These are phyloP conservation scores for Blastobasis adustella DNA, from an alignment of 2,888 invertebrate species.

Conservation along the genomic window DNA sequence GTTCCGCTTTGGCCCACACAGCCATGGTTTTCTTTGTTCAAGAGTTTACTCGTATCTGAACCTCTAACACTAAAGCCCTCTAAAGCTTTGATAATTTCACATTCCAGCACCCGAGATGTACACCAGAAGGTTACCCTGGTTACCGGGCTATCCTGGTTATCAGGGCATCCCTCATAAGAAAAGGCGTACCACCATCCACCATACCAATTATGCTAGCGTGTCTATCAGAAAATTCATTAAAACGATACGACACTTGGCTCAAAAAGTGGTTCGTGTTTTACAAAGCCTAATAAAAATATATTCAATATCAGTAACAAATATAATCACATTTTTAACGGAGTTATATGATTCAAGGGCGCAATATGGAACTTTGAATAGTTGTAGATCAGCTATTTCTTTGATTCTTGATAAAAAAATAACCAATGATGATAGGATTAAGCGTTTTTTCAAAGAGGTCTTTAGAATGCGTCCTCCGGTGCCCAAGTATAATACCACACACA, in stretches of 20 bases:
- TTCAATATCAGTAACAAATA: neutral
- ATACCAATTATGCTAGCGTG: slow-evolving; percentile 7
- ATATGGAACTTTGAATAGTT: slow-evolving; percentile 4
- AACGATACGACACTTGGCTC: slow-evolving; percentile 6
- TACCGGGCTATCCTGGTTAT: slow-evolving; percentile 12
- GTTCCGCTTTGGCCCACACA: slow-evolving; percentile 4
- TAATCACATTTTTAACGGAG: neutral
- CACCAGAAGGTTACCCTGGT: slow-evolving; percentile 12
- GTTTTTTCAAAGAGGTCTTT: slow-evolving; percentile 8
- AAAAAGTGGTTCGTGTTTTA: slow-evolving; percentile 4
- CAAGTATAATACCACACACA: slow-evolving; percentile 1
- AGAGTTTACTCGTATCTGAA: neutral
- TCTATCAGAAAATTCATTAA: slow-evolving; percentile 8
- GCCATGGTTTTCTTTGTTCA: too few species aligned
- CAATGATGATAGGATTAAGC: neutral
- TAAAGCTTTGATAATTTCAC: neutral
- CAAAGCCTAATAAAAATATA: slow-evolving; percentile 3
- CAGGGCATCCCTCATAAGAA: slow-evolving; percentile 5
- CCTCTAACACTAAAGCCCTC: neutral
- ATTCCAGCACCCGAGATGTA: slow-evolving; percentile 2
- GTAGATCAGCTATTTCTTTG: slow-evolving; percentile 2
- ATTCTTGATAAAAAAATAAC: neutral
- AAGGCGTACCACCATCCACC: neutral
- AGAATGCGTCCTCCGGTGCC: slow-evolving; percentile 4
- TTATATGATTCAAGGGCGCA: neutral